Conservation (phyloP, 2,797 vertebrate genomes). For the Protosalanx chinensis region DNA sequence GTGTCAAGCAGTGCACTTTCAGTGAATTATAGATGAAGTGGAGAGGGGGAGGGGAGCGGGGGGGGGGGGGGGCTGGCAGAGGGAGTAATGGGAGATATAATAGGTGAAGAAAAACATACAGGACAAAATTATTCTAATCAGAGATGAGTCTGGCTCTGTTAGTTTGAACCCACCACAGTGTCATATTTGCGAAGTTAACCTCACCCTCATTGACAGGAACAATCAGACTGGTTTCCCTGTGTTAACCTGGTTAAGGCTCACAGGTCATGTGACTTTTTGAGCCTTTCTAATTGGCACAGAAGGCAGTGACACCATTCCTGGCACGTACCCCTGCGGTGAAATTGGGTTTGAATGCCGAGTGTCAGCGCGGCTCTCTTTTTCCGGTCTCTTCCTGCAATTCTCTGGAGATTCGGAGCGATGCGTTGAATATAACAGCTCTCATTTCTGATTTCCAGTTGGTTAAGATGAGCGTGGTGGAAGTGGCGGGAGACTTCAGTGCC, state of each 20-base stretch:
- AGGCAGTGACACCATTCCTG: not conserved
- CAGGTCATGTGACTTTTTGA: conserved; percentile 1
- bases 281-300: not conserved
- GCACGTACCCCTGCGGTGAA: not conserved
- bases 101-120: conserved; percentile 42
- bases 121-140: conserved; percentile 38
- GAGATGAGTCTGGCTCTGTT: conserved; percentile 14
- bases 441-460: conserved; percentile 6
- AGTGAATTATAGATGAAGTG: conserved; percentile 66
- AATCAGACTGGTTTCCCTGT: conserved; percentile 21
- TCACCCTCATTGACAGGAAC: conserved; percentile 14
- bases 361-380: too few relatives aligned
- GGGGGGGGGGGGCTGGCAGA: conserved; percentile 39
- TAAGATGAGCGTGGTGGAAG: not conserved
- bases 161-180: conserved; percentile 11
- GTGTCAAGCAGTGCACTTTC: conserved; percentile 55
- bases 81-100: conserved; percentile 49
- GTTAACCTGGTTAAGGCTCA: conserved; percentile 29
- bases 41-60: conserved; percentile 24
- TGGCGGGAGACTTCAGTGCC: not conserved
- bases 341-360: not conserved
- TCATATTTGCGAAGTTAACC: conserved; percentile 21
- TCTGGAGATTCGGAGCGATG: not conserved
- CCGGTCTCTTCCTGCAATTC: too few relatives aligned
- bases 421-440: conserved; percentile 9